Conservation (phyloP, 2,113 vertebrate species). For the Neolamprologus modestus region DNA sequence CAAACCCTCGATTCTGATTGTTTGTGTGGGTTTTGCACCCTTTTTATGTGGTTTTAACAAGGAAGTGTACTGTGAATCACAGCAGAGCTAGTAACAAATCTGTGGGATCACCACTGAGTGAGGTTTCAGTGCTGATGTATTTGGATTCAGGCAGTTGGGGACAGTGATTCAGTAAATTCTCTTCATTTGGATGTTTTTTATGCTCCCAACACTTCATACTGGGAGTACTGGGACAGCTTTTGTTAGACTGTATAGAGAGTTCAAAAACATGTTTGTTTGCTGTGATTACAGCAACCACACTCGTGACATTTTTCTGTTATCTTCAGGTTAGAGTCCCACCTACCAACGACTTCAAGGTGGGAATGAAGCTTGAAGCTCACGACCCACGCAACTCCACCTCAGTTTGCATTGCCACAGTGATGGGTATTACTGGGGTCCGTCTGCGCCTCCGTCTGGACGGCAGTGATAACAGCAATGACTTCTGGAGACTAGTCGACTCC, state of each 20-base stretch:
- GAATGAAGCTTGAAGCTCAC: constrained; percentile 92
- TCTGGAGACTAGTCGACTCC: constrained; percentile 96
- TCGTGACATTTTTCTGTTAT: not conserved
- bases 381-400: constrained; percentile 91
- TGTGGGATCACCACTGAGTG: not conserved
- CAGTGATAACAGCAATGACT: constrained; percentile 94
- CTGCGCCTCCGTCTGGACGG: constrained; percentile 88
- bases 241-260: not conserved
- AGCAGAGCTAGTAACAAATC: not conserved
- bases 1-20: not conserved
- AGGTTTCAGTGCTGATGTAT: not conserved
- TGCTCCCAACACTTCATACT: not conserved
- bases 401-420: constrained; percentile 88
- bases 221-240: not conserved
- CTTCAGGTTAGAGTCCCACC: constrained; percentile 83
- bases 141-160: not conserved
- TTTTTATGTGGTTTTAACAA: not conserved
- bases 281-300: not conserved
- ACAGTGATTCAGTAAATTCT: not conserved
- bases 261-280: not conserved
- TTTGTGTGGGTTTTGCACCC: not conserved
- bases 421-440: constrained; percentile 84
- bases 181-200: not conserved
- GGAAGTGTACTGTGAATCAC: not conserved
- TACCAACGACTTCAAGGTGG: constrained; percentile 89